A percentile compares a stretch with the other conserved stretches of the same genome.
phyloP scores from a whole-genome alignment of 1,140 invertebrate genomes.

The Saxidomus purpurata region DNA sequence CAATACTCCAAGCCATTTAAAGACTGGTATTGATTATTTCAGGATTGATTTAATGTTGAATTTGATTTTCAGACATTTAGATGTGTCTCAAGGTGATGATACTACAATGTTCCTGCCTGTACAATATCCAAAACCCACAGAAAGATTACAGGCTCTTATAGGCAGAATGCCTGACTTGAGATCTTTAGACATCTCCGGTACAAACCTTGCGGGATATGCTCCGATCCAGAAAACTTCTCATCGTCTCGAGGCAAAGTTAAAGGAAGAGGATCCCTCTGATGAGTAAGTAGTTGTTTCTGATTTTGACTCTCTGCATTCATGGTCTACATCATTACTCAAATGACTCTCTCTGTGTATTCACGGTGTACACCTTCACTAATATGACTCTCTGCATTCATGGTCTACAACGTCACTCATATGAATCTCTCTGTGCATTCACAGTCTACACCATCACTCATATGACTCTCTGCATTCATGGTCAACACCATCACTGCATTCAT shows the following conservation, averaged over 20 bases:
- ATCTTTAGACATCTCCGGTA: constrained; percentile 96
- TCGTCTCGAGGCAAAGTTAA: constrained; percentile 47
- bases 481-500: no score
- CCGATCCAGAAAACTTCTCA: constrained; percentile 62
- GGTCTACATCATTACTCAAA: no score
- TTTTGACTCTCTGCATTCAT: no score
- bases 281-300: constrained; percentile 10
- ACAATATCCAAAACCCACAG: constrained; percentile 88
- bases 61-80: constrained; percentile 90
- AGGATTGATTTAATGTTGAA: background rate
- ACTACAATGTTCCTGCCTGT: constrained; percentile 84
- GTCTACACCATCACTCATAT: no score
- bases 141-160: constrained; percentile 90
- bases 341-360: no score
- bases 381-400: no score
- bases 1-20: no score
- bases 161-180: constrained; percentile 91
- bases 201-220: constrained; percentile 94
- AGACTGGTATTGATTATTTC: no score
- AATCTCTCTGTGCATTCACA: no score
- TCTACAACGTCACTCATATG: no score
- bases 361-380: no score
- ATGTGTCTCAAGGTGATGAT: constrained; percentile 92
- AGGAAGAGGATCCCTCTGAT: background rate
- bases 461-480: no score